Percentiles rank a stretch among this genome's conserved stretches.
These are phyloP conservation scores for Halictus rubicundus DNA, from an alignment of 1,140 invertebrate genomes.

Conservation along the genomic window DNA sequence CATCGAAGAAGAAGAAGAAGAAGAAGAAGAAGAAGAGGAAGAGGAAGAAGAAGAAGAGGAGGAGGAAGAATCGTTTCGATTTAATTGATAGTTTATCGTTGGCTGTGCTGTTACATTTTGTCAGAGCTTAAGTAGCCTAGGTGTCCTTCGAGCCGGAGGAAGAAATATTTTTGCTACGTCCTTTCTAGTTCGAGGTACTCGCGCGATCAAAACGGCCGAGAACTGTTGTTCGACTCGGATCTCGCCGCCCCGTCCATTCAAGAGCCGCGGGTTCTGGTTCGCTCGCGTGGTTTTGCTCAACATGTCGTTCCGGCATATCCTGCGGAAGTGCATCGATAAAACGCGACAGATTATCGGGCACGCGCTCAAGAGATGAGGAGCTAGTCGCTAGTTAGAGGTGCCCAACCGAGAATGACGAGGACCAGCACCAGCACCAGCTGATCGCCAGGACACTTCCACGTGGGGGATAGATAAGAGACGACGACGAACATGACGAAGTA, in stretches of 20 bases:
- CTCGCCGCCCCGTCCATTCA: not conserved
- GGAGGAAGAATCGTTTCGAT: not conserved
- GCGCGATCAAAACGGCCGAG: not conserved
- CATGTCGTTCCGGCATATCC: conserved; percentile 69
- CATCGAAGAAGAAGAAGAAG: too few relatives aligned
- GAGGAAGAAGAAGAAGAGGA: not conserved
- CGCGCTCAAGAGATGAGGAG: conserved; percentile 61
- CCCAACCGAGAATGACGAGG: not conserved
- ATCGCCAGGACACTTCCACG: conserved; percentile 18
- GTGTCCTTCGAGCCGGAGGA: conserved; percentile 15
- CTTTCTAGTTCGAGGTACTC: conserved; percentile 55
- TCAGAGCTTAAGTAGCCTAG: conserved; percentile 58
- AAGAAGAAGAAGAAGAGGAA: not conserved
- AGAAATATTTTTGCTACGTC: conserved; percentile 71
- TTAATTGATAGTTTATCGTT: conserved; percentile 34
- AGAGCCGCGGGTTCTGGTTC: not conserved
- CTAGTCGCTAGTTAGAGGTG: too few relatives aligned
- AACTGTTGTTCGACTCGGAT: too few relatives aligned
- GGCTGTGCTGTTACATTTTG: conserved; percentile 59
- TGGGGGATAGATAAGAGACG: not conserved
- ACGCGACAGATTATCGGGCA: conserved; percentile 63
- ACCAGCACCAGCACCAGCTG: conserved; percentile 16
- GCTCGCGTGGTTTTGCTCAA: conserved; percentile 10
- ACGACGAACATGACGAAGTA: conserved; percentile 75
- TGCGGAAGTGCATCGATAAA: conserved; percentile 68